Evolutionary conservation across 2,113 vertebrate species (phyloP), one percentile per base, ranked within the genome.

Genomic region (Callipepla californica): DNA sequence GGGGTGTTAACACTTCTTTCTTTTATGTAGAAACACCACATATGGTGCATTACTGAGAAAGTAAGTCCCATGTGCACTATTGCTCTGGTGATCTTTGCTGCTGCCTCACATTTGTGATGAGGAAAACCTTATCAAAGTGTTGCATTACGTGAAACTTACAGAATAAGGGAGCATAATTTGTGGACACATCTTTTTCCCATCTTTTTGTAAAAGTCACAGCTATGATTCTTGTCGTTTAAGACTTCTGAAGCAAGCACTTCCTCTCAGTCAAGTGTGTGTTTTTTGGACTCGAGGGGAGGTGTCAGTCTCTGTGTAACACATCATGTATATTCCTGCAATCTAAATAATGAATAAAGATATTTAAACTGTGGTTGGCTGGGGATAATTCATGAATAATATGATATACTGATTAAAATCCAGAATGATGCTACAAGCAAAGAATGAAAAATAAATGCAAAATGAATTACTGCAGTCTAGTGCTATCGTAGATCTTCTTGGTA

Each of bases 401-500:
- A 76, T 18, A 84, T 13, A 36, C 68, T 44, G 72, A 78, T 87
- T 87, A 85, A 93, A 89, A 91, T 81, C 55, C 70, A 68, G 36
- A 73, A 66, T 77, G 36, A 75, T 62, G 30, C 75, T 95, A 78
- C 83, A 83, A 84, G 85, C 67, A 92, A n/a, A 94, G 75, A 96
- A 68, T 83, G 11, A 87, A 48, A 74, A 90, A 85, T 76, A 88
- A 86, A 95, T 95, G 88, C 57, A 76, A 73, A 48, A 91, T 94
- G 85, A 96, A 79, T 62, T 96, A 80, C 70, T 94, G 77, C 72
- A 93, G 15, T 90, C 87, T 96, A 90, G 77, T 95, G 57, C 72
- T 92, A 86, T 95, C 94, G 95, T 84, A 62, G 68, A 87, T 89
- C 87, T 77, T 80, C 90, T 96, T 79, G 85, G 85, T 74, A 96